Percentiles rank a stretch among this genome's conserved stretches.
Conservation (phyloP, 2,888 invertebrate species). For the Pterobdella sp. region DNA sequence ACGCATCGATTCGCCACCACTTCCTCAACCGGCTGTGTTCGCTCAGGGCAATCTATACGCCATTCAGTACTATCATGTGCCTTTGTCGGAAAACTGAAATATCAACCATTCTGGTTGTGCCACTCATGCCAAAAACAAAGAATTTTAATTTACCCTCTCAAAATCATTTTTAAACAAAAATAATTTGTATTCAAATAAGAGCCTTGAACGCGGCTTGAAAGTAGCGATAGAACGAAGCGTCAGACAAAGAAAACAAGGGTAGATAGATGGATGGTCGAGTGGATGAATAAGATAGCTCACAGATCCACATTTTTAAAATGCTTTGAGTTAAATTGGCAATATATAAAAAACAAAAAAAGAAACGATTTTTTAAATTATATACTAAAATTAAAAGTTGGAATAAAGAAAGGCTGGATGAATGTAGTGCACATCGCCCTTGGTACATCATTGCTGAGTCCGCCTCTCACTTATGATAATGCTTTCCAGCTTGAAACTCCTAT, state of each 20-base stretch:
- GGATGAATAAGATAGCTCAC: neutral
- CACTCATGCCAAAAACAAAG: no score
- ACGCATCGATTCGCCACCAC: constrained; percentile 12
- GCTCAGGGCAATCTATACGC: neutral
- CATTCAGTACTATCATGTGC: neutral
- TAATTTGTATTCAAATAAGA: neutral
- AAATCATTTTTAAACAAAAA: neutral
- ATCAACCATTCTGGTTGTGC: no score
- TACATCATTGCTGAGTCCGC: constrained; percentile 9
- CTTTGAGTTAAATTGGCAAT: no score
- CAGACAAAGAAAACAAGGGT: constrained; percentile 14
- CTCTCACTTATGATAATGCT: neutral
- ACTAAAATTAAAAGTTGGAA: no score
- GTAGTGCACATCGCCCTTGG: constrained; percentile 12
- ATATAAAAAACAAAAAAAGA: no score
- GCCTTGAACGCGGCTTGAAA: constrained; percentile 11
- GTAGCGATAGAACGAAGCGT: constrained; percentile 1
- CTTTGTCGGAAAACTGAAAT: neutral
- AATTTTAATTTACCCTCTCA: no score
- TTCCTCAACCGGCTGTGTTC: neutral
- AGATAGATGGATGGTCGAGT: constrained; percentile 2
- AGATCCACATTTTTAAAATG: no score
- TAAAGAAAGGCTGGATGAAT: constrained; percentile 4
- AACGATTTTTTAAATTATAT: no score
- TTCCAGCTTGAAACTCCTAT: no score